A percentile compares a stretch with the other conserved stretches of the same genome.
phyloP scores from a whole-genome alignment of 2,113 vertebrate species.

The Semicossyphus pulcher region DNA sequence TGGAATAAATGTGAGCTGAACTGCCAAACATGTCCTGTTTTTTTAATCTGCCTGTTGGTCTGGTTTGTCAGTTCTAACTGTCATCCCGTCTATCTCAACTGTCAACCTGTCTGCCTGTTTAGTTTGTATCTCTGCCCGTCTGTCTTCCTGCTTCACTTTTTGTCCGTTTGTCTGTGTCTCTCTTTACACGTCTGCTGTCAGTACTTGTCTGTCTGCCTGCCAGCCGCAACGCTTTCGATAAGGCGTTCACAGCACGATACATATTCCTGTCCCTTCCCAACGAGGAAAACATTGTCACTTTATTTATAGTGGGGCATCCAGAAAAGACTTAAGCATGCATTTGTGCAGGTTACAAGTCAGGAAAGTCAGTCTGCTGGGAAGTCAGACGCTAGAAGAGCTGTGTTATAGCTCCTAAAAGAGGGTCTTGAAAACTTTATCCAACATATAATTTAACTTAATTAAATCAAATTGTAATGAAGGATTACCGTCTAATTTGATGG shows the following conservation, averaged over 20 bases:
- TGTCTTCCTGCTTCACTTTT: not conserved
- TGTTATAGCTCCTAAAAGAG: not conserved
- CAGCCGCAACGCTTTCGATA: slow-evolving; percentile 3
- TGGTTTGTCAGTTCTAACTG: slow-evolving; percentile 43
- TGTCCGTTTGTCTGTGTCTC: not conserved
- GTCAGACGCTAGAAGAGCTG: not conserved
- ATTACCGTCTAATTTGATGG: too few species aligned
- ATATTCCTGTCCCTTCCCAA: slow-evolving; percentile 29
- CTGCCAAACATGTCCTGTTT: slow-evolving; percentile 36
- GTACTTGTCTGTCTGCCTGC: not conserved
- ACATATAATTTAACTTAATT: too few species aligned
- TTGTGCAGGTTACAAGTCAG: slow-evolving; percentile 1
- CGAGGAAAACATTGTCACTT: slow-evolving; percentile 73
- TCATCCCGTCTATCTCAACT: slow-evolving; percentile 25
- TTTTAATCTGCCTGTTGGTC: slow-evolving; percentile 21
- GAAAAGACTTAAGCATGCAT: slow-evolving; percentile 64
- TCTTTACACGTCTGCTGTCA: not conserved
- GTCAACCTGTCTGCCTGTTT: slow-evolving; percentile 10
- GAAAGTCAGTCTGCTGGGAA: not conserved
- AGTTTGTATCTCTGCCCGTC: not conserved
- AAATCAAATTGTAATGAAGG: too few species aligned
- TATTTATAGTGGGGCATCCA: slow-evolving; percentile 82
- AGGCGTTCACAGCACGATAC: not conserved
- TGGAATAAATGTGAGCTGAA: slow-evolving; percentile 45
- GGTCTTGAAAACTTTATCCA: too few species aligned